Percentiles rank a stretch among this genome's conserved stretches.
These are phyloP conservation scores for Lamproptera curius DNA, from an alignment of 2,888 invertebrate genomes.

Conservation along the genomic window DNA sequence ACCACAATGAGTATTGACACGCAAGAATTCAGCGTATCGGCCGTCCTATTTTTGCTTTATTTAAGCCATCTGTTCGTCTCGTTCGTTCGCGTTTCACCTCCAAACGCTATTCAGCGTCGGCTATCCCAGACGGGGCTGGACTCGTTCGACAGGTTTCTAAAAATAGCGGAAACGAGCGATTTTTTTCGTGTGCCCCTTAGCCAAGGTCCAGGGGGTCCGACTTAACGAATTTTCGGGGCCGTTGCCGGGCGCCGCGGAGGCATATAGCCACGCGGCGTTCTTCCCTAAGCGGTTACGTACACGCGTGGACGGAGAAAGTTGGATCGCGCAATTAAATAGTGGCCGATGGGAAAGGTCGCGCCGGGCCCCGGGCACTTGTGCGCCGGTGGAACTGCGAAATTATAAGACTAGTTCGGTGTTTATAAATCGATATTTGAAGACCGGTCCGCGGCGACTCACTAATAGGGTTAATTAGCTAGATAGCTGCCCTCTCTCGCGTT, in stretches of 20 bases:
- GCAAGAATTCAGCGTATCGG: constrained; percentile 63
- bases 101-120: constrained; percentile 59
- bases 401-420: constrained; percentile 4
- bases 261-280: not conserved
- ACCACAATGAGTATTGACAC: constrained; percentile 46
- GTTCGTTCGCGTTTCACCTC: constrained; percentile 70
- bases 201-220: constrained; percentile 31
- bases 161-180: constrained; percentile 62
- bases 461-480: constrained; percentile 18
- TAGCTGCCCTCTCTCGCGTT: constrained; percentile 6
- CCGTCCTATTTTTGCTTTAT: constrained; percentile 61
- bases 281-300: too few relatives aligned
- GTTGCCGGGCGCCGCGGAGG: not conserved
- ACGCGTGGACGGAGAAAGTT: constrained; percentile 11
- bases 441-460: constrained; percentile 11
- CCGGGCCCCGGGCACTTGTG: constrained; percentile 1
- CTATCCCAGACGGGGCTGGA: constrained; percentile 61
- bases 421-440: constrained; percentile 15
- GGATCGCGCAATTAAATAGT: constrained; percentile 1
- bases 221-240: constrained; percentile 11
- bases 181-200: constrained; percentile 55
- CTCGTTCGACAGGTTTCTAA: constrained; percentile 71
- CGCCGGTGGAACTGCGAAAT: constrained; percentile 16
- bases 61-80: constrained; percentile 53
- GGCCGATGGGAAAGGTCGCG: not conserved